Percentiles rank a stretch among this genome's conserved stretches.
Evolutionary conservation across 2,113 vertebrate species (phyloP).

Genomic region (Rhea pennata): DNA sequence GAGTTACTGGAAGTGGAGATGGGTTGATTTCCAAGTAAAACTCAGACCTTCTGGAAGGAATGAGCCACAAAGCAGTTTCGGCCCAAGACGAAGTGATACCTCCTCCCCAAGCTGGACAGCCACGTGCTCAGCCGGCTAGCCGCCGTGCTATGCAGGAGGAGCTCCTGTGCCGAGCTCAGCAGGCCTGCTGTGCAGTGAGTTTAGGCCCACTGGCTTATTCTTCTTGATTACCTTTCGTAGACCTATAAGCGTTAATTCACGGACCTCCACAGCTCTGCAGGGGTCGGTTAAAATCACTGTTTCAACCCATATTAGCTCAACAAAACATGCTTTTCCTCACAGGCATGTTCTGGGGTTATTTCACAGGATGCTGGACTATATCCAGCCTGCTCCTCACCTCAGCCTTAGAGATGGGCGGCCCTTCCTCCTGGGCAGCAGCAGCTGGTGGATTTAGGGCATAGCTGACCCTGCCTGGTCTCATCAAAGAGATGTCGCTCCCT

Average conservation of each 20-base stretch:
- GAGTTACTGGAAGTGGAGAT: not conserved
- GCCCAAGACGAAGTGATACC: not conserved
- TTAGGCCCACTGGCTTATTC: not conserved
- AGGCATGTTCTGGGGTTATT: not conserved
- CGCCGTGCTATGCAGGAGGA: not conserved
- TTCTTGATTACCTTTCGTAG: not conserved
- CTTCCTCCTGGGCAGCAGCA: not conserved
- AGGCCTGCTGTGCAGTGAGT: not conserved
- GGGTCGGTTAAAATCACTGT: not conserved
- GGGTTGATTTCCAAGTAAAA: not conserved
- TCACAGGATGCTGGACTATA: not conserved
- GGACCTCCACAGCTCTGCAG: not conserved
- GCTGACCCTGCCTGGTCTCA: fast-evolving
- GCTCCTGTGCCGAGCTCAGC: not conserved
- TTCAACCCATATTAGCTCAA: not conserved
- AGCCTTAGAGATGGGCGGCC: not conserved
- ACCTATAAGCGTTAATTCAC: not conserved
- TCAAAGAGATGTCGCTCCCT: not conserved
- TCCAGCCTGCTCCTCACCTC: not conserved
- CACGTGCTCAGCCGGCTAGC: not conserved
- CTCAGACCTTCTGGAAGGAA: not conserved
- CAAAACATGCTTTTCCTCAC: not conserved
- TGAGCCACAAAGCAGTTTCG: not conserved
- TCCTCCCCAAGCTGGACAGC: not conserved
- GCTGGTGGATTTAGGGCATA: not conserved